Conservation (phyloP, 2,113 vertebrate genomes). For the Psilopogon haemacephalus region DNA sequence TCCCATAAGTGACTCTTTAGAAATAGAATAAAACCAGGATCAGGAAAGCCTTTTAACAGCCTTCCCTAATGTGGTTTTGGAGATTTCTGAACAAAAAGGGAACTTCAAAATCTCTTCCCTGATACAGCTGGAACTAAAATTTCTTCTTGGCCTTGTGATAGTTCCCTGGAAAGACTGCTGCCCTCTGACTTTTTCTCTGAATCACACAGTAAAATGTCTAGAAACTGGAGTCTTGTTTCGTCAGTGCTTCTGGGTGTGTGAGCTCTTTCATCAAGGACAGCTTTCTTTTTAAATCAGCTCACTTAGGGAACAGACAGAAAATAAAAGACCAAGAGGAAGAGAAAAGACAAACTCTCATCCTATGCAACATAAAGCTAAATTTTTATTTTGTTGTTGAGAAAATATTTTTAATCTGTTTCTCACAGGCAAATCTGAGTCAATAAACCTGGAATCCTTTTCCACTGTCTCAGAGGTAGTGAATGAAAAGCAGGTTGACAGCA, state of each 20-base stretch:
- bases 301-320: background rate
- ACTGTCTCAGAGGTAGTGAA: rapidly evolving
- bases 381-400: background rate
- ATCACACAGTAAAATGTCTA: background rate
- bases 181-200: background rate
- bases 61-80: background rate
- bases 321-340: background rate
- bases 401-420: background rate
- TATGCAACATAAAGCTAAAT: background rate
- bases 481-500: background rate
- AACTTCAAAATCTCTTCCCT: background rate
- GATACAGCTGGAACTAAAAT: background rate
- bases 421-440: background rate
- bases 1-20: background rate
- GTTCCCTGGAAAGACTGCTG: background rate
- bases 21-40: background rate
- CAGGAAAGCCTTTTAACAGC: background rate
- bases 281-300: conserved; percentile 17
- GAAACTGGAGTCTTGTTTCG: background rate
- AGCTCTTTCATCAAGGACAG: background rate
- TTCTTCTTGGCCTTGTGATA: background rate
- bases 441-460: background rate
- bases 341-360: background rate
- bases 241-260: background rate
- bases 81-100: background rate